Evolutionary conservation across 2,888 invertebrate species (phyloP).

Genomic region (Tethea ocularis): DNA sequence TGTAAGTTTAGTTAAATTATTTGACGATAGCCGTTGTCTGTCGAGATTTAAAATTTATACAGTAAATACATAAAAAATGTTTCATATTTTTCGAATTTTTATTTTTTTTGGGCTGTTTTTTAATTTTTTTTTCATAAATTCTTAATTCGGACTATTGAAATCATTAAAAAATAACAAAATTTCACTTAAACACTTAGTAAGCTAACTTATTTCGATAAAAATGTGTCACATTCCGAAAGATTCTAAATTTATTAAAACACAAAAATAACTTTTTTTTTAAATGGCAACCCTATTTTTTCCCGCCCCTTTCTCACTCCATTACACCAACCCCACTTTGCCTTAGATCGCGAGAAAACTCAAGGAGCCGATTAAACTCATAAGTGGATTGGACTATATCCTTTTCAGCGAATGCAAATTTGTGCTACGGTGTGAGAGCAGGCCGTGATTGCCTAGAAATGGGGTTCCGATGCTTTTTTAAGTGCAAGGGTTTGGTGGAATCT

Average conservation of each 20-base stretch:
- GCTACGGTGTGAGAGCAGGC: slow-evolving; percentile 32
- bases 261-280: not conserved
- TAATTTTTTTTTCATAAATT: too few species aligned
- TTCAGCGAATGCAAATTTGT: slow-evolving; percentile 34
- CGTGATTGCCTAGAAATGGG: slow-evolving; percentile 5
- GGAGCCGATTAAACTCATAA: slow-evolving; percentile 49
- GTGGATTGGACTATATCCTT: slow-evolving; percentile 44
- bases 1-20: too few species aligned
- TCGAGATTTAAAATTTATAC: too few species aligned
- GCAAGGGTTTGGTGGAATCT: slow-evolving; percentile 4
- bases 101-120: too few species aligned
- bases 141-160: too few species aligned
- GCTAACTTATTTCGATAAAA: not conserved
- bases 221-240: not conserved
- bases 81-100: too few species aligned
- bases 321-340: slow-evolving; percentile 2
- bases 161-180: too few species aligned
- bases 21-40: too few species aligned
- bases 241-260: not conserved
- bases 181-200: not conserved
- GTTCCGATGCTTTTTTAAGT: slow-evolving; percentile 6
- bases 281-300: slow-evolving; percentile 15
- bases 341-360: slow-evolving; percentile 21
- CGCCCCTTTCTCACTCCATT: slow-evolving; percentile 11
- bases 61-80: too few species aligned